Evolutionary conservation across 2,113 vertebrate species (phyloP), one percentile per base, ranked within the genome.

Genomic region (Tinamus guttatus): DNA sequence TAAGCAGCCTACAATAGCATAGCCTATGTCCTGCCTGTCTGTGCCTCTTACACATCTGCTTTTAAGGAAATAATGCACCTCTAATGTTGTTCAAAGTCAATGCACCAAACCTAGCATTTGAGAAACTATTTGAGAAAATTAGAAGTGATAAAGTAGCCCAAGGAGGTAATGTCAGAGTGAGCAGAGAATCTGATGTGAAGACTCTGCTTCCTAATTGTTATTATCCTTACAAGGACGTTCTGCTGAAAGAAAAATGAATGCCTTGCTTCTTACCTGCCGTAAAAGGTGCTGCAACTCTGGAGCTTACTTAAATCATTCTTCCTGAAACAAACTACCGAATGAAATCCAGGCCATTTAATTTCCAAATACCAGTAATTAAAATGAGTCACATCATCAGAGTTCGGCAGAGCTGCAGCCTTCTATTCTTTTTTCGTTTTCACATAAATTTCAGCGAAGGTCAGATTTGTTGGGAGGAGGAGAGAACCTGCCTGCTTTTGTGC

Each of bases 361-460:
- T 97, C 96, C 97, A 97, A 98, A 98, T 98, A 98, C 89, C 78
- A 92, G 97, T 98, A 98, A 98, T 98, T 98, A 98, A 97, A 98
- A 98, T 98, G 95, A 98, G 97, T 98, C 98, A 97, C 97, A 97
- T 97, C 96, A 75, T 97, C 96, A 96, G 97, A 90, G 91, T 96
- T 95, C 97, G 97, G 95, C 97, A 98, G 96, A 94, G 94, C 92
- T 94, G 89, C 90, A 96, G 97, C 95, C 94, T 96, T 94, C 96
- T 96, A 97, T 95, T 94, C 90, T 93, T 95, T 97, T 97, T 98
- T 98, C 97, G 97, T 98, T 98, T 98, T 96, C 97, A 97, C 98
- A 98, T 98, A 97, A 98, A 98, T 98, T 98, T 97, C 90, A 96
- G 74, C 11, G 98, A 98, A 98, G 98, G 98, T 98, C 98, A 98